Conservation (phyloP, 1,140 invertebrate genomes). For the Antheraea mylitta region DNA sequence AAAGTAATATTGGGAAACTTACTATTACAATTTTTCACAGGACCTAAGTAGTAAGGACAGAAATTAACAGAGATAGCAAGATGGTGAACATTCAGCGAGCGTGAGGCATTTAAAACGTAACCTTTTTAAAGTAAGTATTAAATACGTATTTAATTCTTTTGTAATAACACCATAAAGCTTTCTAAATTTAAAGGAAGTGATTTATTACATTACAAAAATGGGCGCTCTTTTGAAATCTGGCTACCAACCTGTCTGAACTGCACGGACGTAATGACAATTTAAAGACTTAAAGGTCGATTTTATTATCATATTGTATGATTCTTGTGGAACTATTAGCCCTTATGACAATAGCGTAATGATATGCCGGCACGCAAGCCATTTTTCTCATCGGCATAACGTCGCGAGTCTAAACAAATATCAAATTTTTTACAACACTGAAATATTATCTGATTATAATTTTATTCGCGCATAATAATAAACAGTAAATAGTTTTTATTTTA, state of each 20-base stretch:
- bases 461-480: neutral
- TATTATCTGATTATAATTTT: conserved; percentile 12
- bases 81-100: no score
- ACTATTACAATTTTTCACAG: no score
- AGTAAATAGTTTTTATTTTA: neutral
- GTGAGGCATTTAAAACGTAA: no score
- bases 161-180: no score
- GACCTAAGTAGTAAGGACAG: no score
- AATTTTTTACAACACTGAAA: conserved; percentile 23
- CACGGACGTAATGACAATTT: conserved; percentile 73
- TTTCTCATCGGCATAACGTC: conserved; percentile 44
- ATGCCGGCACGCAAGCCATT: conserved; percentile 58
- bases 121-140: no score
- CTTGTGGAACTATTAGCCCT: conserved; percentile 75
- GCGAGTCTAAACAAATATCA: conserved; percentile 19
- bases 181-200: no score
- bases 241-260: conserved; percentile 18
- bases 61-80: no score
- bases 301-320: conserved; percentile 77
- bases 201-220: neutral
- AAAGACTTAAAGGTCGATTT: conserved; percentile 77
- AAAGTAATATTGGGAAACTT: no score
- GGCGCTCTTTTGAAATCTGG: neutral
- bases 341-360: conserved; percentile 74
- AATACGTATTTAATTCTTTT: no score